Evolutionary conservation across 2,113 vertebrate species (phyloP), one percentile per base, ranked within the genome.

Genomic region (Tringa solitaria): DNA sequence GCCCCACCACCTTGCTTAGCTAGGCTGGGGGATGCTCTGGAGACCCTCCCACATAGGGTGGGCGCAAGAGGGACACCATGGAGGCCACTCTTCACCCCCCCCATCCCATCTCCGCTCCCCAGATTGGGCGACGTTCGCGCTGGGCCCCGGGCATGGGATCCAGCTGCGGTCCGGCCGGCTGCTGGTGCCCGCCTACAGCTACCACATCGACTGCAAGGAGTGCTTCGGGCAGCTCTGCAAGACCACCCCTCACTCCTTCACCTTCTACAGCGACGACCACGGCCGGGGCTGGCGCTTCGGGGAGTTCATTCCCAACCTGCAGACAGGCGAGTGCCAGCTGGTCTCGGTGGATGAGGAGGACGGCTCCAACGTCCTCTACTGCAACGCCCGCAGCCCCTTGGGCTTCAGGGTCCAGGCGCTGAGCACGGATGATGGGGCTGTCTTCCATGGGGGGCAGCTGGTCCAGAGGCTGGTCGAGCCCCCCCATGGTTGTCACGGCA

Each of bases 41-140:
- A 50, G 18, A 51, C 20, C 45, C 6, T 73, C 14, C 57, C 35
- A 6, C 2, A 0, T 0, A 3, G 33, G 33, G 26, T 3, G 33
- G 33, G 26, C 17, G 18, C 2, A 27, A 60, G 35, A 8, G 48
- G 32, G 50, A 12, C 14, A 37, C n/a, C 17, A 1, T 0, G n/a
- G 37, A 9, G n/a, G 32, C 59, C 32, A 2, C 15, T 26, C 37
- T 26, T 77, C 5, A 74, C 30, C 14, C 30, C n/a, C 18, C 30
- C n/a, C 18, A 2, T 8, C 10, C 50, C 65, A 12, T 56, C 53
- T 76, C 45, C 2, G 5, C 57, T 79, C 41, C 78, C 59, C 95
- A 99, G 99, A 99, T 33, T 99, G 99, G 99, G 99, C 99, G 3
- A 99, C 99, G 0, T 99, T 99, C 0, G 99, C 99, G 0, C 97